These are phyloP conservation scores for Antheraea assamensis DNA, from an alignment of 2,888 invertebrate genomes.

Conservation along the genomic window DNA sequence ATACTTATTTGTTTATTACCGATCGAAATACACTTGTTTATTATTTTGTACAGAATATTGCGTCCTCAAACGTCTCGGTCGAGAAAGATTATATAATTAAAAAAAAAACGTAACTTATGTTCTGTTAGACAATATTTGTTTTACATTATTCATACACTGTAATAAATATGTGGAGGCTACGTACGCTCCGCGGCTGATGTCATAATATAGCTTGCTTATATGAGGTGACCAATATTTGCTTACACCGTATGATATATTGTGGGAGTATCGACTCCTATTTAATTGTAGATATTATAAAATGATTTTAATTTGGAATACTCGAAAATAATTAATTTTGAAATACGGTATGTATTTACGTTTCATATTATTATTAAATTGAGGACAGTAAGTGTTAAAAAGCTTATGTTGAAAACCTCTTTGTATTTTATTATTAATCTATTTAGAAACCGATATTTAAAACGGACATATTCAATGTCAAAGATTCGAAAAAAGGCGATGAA, in stretches of 20 bases:
- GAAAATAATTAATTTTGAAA: too few relatives aligned
- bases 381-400: too few relatives aligned
- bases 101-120: conserved; percentile 14
- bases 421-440: too few relatives aligned
- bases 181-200: not conserved
- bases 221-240: conserved; percentile 2
- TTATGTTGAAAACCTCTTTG: too few relatives aligned
- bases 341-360: too few relatives aligned
- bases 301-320: not conserved
- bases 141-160: conserved; percentile 21
- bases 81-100: conserved; percentile 19
- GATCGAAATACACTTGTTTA: too few relatives aligned
- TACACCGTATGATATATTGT: not conserved
- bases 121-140: conserved; percentile 23
- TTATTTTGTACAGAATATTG: not conserved
- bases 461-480: too few relatives aligned
- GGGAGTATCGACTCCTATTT: not conserved
- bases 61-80: not conserved
- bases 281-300: not conserved
- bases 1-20: too few relatives aligned
- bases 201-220: not conserved
- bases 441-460: too few relatives aligned
- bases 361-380: too few relatives aligned
- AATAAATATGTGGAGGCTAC: not conserved
- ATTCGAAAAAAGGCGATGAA: too few relatives aligned